Evolutionary conservation across 2,888 invertebrate species (phyloP).

Genomic region (Brenthis ino): DNA sequence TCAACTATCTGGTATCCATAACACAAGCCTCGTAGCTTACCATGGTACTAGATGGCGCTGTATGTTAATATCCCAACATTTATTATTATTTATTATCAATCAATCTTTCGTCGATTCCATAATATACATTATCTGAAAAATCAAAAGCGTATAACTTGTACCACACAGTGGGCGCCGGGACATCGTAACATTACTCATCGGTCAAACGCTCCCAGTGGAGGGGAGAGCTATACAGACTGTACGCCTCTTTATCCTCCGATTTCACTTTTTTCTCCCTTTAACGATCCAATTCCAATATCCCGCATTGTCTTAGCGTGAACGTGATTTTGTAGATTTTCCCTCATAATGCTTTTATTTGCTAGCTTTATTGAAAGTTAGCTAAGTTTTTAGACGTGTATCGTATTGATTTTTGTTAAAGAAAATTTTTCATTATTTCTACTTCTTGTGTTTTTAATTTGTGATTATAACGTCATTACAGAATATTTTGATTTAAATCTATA

Average conservation of each 20-base stretch:
- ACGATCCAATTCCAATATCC: conserved; percentile 35
- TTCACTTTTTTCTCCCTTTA: conserved; percentile 31
- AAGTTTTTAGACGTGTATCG: background rate
- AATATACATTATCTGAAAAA: background rate
- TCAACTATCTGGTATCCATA: no score
- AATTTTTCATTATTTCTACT: no score
- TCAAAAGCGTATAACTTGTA: conserved; percentile 6
- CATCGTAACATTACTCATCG: conserved; percentile 39
- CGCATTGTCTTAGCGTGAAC: conserved; percentile 30
- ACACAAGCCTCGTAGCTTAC: no score
- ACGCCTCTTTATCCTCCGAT: conserved; percentile 24
- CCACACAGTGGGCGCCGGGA: conserved; percentile 28
- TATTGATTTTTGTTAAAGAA: background rate
- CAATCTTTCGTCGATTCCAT: background rate
- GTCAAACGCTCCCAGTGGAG: conserved; percentile 38
- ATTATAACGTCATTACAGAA: no score
- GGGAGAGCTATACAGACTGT: conserved; percentile 14
- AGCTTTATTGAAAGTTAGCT: background rate
- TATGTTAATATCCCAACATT: no score
- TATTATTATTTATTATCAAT: no score
- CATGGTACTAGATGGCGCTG: no score
- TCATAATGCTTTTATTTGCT: background rate
- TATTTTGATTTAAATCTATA: no score
- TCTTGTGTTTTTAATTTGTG: no score
- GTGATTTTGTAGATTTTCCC: conserved; percentile 22